Base-by-base conservation (phyloP, 2,797 vertebrate genomes). In the Phaenicophaeus curvirostris region DNA sequence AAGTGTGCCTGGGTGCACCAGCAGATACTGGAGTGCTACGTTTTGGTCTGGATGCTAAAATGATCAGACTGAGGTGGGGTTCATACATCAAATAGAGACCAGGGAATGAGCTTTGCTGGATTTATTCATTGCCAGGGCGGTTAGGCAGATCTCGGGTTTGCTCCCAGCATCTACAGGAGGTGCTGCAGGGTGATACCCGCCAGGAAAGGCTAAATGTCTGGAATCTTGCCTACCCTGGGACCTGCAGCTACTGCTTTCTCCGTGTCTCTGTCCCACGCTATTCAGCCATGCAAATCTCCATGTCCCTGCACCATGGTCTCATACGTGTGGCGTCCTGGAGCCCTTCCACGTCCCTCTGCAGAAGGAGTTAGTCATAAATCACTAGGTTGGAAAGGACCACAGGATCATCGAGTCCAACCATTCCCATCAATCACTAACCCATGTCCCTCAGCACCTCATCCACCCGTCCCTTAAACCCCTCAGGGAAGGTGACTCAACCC, bases 281-380 rank as follows among this genome's bases (percentile, higher is more conserved):
- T 17, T 33, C 20, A 24, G 27, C 71, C 2, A 3, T 7, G 11
- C 35, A 7, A 18, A 5, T 19, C 54, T n/a, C 31, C 15, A 1
- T 1, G 2, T 4, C 51, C 44, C 28, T 30, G 61, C 14, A 2
- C 3, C 11, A 12, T 1, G 2, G 6, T 54, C 19, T 42, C 30
- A 21, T 3, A 63, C 4, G 2, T 18, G 33, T 6, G 19, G 8
- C 8, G 5, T 33, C 21, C 24, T 4, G 1, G 20, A 6, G 16
- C 23, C 21, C 30, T 55, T 55, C 63, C 35, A 21, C 54, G 14
- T 15, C 30, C 18, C 12, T 31, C 28, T n/a, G 65, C 23, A 63
- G 75, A 58, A 69, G 17, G 1, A 74, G 19, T 27, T 25, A 2
- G 15, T 23, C 65, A 39, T 39, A 39, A 39, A 39, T 39, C 39